Conservation (phyloP, 2,113 vertebrate genomes). For the Nesoenas mayeri region DNA sequence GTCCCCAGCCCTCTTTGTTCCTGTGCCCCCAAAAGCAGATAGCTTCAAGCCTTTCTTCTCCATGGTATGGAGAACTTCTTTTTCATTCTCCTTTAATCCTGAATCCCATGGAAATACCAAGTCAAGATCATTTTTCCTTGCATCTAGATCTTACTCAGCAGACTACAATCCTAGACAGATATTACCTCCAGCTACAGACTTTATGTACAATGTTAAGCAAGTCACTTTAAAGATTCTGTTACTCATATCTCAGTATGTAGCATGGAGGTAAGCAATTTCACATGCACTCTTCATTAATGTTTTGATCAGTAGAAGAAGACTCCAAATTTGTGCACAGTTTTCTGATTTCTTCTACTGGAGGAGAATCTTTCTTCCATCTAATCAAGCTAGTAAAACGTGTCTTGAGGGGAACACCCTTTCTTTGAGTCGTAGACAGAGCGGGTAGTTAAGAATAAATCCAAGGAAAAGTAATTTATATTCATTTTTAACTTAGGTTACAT, state of each 20-base stretch:
- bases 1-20: background rate
- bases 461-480: background rate
- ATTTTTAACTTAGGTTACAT: background rate
- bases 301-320: background rate
- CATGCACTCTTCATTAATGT: background rate
- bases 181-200: background rate
- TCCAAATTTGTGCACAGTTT: background rate
- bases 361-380: background rate
- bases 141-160: background rate
- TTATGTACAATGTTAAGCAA: background rate
- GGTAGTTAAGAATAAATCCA: background rate
- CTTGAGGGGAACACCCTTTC: background rate
- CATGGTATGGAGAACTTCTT: background rate
- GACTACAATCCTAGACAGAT: background rate
- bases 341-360: background rate
- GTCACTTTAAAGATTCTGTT: background rate
- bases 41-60: background rate
- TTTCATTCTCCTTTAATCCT: background rate
- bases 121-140: background rate
- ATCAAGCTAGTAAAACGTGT: background rate
- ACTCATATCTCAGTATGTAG: background rate
- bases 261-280: background rate
- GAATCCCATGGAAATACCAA: background rate
- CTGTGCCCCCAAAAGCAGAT: background rate
- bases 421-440: background rate